These are phyloP conservation scores for Patella caerulea DNA, from an alignment of 2,888 invertebrate genomes.

Conservation along the genomic window DNA sequence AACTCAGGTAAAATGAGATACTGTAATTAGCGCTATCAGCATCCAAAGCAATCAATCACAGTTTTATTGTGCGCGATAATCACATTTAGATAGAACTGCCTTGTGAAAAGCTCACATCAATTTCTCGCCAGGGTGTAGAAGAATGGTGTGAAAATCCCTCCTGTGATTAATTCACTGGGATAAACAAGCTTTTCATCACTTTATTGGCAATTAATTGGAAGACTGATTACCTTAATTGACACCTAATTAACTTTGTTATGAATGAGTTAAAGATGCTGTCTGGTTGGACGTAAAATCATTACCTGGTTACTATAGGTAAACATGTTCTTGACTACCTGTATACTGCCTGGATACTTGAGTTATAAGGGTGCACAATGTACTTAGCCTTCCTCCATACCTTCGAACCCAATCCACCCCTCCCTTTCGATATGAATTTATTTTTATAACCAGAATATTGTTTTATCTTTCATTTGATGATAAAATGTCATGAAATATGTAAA, in stretches of 20 bases:
- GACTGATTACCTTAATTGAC: constrained; percentile 13
- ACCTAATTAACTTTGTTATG: neutral
- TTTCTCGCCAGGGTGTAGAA: neutral
- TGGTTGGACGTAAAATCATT: no score
- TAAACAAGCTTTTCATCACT: constrained; percentile 10
- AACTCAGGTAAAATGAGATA: constrained; percentile 2
- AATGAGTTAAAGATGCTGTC: no score
- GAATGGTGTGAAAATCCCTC: constrained; percentile 6
- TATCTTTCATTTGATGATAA: no score
- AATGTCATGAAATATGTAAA: no score
- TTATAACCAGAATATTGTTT: no score
- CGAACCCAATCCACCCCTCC: no score
- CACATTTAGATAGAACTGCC: neutral
- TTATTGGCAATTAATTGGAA: neutral
- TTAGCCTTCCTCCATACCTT: no score
- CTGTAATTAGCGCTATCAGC: constrained; percentile 8
- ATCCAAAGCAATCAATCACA: constrained; percentile 7
- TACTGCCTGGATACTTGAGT: no score
- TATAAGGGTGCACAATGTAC: no score
- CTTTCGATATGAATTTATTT: no score
- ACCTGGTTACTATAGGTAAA: no score
- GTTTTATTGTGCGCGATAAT: neutral
- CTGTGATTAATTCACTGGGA: constrained; percentile 3
- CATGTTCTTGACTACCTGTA: no score
- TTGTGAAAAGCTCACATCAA: constrained; percentile 7